A percentile compares a stretch with the other conserved stretches of the same genome.
Conservation (phyloP, 2,888 invertebrate genomes). For the Archips crataeganus region DNA sequence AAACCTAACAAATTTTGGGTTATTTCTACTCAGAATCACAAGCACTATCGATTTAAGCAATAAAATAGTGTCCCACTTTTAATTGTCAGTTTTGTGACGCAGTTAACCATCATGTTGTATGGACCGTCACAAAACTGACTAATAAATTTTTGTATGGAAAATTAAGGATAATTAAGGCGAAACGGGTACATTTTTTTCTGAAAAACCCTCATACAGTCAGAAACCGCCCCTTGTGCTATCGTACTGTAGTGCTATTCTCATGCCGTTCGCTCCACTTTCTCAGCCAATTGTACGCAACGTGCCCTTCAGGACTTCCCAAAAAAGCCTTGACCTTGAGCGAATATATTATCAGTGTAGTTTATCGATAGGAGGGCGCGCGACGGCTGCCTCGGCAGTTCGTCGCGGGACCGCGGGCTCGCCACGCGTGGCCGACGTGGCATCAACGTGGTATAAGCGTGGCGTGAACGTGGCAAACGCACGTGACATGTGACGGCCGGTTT, state of each 20-base stretch:
- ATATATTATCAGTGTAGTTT: conserved; percentile 40
- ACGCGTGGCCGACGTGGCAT: conserved; percentile 43
- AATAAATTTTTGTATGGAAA: no score
- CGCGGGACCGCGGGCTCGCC: conserved; percentile 53
- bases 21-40: no score
- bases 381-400: conserved; percentile 50
- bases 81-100: no score
- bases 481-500: conserved; percentile 25
- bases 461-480: conserved; percentile 11
- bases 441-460: conserved; percentile 39
- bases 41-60: no score
- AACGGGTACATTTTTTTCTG: no score
- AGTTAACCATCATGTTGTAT: no score
- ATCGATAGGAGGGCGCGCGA: conserved; percentile 51
- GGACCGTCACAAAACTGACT: no score
- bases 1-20: no score
- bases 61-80: no score
- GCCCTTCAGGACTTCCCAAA: conserved; percentile 23
- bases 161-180: no score
- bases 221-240: no score
- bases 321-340: conserved; percentile 39
- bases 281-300: neutral
- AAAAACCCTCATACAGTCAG: no score
- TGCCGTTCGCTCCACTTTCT: neutral
- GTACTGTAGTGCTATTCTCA: neutral